Conservation (phyloP, 2,888 invertebrate species). For the Chaitophorus viminalis region DNA sequence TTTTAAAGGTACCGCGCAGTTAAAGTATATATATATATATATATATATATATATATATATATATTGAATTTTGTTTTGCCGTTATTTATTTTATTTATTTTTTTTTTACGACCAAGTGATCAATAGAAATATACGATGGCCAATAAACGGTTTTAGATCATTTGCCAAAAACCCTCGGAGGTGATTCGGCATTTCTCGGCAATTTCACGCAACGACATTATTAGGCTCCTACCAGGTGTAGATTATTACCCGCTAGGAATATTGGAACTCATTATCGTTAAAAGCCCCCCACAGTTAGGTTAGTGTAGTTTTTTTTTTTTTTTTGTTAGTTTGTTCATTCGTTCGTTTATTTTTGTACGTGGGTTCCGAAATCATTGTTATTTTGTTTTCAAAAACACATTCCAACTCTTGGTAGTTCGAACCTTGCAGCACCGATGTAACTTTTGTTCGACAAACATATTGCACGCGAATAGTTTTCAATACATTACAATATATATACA, state of each 20-base stretch:
- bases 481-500: neutral
- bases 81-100: slow-evolving; percentile 39
- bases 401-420: neutral
- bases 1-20: neutral
- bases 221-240: slow-evolving; percentile 46
- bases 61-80: slow-evolving; percentile 16
- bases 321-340: neutral
- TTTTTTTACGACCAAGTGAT: slow-evolving; percentile 40
- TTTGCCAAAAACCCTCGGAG: slow-evolving; percentile 42
- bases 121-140: slow-evolving; percentile 52
- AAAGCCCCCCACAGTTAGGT: neutral
- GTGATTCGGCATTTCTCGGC: slow-evolving; percentile 30
- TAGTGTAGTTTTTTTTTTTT: slow-evolving; percentile 25
- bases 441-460: slow-evolving; percentile 2
- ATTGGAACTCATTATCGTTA: slow-evolving; percentile 57
- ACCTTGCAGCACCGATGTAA: neutral
- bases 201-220: slow-evolving; percentile 41
- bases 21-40: neutral
- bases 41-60: neutral
- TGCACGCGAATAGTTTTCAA: neutral
- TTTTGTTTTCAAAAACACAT: slow-evolving; percentile 42
- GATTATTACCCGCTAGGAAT: slow-evolving; percentile 46
- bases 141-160: slow-evolving; percentile 48
- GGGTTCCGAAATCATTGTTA: slow-evolving; percentile 11
- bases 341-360: neutral